Evolutionary conservation across 2,113 vertebrate genomes (phyloP), one percentile per base, ranked within the genome.

Genomic region (Poecilia latipinna): DNA sequence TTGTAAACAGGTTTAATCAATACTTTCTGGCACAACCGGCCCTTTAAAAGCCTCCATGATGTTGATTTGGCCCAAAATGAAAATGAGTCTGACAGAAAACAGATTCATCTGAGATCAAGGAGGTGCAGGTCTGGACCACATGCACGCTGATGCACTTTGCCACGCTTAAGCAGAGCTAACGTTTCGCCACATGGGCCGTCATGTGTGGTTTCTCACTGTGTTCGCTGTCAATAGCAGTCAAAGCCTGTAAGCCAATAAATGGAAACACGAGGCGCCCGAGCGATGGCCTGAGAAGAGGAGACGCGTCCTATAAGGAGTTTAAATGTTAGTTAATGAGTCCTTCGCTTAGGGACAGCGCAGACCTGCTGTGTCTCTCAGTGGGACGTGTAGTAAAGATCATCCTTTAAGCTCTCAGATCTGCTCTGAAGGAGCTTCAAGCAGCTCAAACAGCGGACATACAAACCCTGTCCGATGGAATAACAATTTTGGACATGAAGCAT

Each of bases 131-230:
- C 29, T 26, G 44, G 65, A 29, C 29, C 29, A 10, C 33, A 12
- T 17, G 42, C 13, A 8, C 69, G n/a, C 37, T 31, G 26, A 42
- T 65, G 62, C 48, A 54, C 26, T 15, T 44, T 61, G 31, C 26
- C 48, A 28, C 39, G 32, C 4, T 26, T 57, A 75, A 48, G 44
- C 13, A 48, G 61, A 65, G 51, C 65, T 60, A 68, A 75, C 79
- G 75, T 66, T 42, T 32, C 7, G 0, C 8, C 68, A 28, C 26
- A 57, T 63, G 66, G 31, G 32, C 42, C 7, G 33, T 7, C 31
- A 42, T 61, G 37, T 68, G 64, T 68, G 39, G 68, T 79, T 79
- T 72, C 28, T 79, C 33, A 66, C 60, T 13, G 4, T 1, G 71
- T 42, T 35, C 17, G 11, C 32, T 66, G 4, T n/a, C 24, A 51